Percentiles rank a stretch among this genome's conserved stretches.
Conservation (phyloP, 92 coral and sea anemone genomes). For the Palythoa grandiflora region DNA sequence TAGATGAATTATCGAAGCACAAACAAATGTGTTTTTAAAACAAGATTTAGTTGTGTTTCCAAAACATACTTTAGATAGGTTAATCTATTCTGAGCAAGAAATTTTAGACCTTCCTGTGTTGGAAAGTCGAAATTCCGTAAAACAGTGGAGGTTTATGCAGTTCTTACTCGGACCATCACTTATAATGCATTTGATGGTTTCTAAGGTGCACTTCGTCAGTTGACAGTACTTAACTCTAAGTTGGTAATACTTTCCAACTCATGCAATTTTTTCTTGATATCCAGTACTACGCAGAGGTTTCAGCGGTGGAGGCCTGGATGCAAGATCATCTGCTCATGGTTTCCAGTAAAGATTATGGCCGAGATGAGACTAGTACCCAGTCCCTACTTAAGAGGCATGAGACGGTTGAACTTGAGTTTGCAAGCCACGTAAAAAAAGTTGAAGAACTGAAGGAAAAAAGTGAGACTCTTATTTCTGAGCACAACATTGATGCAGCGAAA, state of each 20-base stretch:
- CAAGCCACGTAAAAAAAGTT: slow-evolving; percentile 72
- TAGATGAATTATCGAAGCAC: no score
- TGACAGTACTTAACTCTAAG: no score
- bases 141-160: no score
- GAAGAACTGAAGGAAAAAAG: slow-evolving; percentile 67
- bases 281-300: slow-evolving; percentile 89
- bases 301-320: slow-evolving; percentile 92
- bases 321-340: slow-evolving; percentile 86
- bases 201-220: no score
- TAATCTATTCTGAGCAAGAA: no score
- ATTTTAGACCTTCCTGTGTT: no score
- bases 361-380: slow-evolving; percentile 91
- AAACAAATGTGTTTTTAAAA: no score
- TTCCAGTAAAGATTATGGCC: slow-evolving; percentile 92
- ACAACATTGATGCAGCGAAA: slow-evolving; percentile 72
- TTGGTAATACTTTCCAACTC: neutral
- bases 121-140: no score
- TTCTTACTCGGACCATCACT: no score
- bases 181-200: no score
- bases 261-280: neutral
- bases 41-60: no score
- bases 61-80: no score
- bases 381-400: slow-evolving; percentile 89
- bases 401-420: slow-evolving; percentile 84
- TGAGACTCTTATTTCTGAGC: slow-evolving; percentile 64